Base-by-base conservation (phyloP, 2,797 vertebrate species). In the Rhinophrynus dorsalis region DNA sequence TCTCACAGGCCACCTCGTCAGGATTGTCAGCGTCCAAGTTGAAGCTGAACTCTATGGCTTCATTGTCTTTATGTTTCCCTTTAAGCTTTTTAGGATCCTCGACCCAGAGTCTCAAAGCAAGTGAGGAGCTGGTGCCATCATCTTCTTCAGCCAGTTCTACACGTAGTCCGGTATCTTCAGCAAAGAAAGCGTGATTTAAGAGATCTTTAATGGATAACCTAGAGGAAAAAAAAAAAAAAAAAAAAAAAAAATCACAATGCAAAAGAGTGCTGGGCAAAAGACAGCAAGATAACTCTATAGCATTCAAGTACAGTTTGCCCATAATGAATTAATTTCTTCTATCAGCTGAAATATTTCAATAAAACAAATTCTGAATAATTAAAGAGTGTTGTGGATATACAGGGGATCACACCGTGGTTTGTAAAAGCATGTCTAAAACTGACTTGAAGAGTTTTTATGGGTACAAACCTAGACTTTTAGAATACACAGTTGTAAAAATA, bases 61-160 rank as follows among this genome's bases (percentile, higher is more conserved):
- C 96, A 0, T 98, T 98, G 80, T 98, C 96, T 81, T 98, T 97
- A 86, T 98, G 94, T 45, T 97, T 98, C n/a, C 96, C 96, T 82
- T 98, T 98, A 58, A 98, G 82, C 69, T 97, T 97, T 78, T 97
- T 97, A 40, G 96, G 95, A 1, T 98, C 96, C 79, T 98, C 96
- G 50, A 98, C 96, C 94, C 96, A 96, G 66, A 98, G 94, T 20
- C 96, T 86, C 8, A 98, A 86, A 13, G 94, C 95, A 69, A 98
- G 79, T 30, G 90, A 94, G 15, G 92, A 83, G 65, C 92, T 90
- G 32, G 29, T 64, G n/a, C 90, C 93, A 0, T 78, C 91, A 68
- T 95, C 93, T 18, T 95, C 96, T 79, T 98, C 96, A 10, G 95
- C 96, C 77, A 98, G 77, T 74, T 98, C 95, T 72, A 98, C 96